Base-by-base conservation (phyloP, 1,140 invertebrate genomes). In the Ectropis grisescens region DNA sequence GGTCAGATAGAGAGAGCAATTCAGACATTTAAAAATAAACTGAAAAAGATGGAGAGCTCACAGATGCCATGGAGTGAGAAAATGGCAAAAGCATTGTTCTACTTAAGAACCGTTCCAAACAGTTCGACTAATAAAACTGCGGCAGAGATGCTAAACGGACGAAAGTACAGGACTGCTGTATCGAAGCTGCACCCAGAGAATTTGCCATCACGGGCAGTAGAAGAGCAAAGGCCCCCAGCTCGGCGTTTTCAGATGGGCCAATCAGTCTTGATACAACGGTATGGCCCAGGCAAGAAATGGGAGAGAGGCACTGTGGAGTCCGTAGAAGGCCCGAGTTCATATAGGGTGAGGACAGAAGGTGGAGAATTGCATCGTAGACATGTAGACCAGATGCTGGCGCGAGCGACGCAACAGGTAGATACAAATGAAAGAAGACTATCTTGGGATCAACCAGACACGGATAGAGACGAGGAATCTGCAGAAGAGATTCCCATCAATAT, bases 271-370 rank as follows among this genome's bases (percentile, higher is more conserved):
- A 22, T 22, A 5, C 19, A 9, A 22, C 4, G 4, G 19, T 22
- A 22, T 22, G 19, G 19, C 4, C 19, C 19, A 5, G 19, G 19
- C 9, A 9, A 22, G 9, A 22, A 22, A 9, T 22, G 19, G 19
- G 9, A 22, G 19, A 22, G 19, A 22, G 19, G 4, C 19, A 22
- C n/a, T 5, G 31, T 33, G 11, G 31, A 29, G 12, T 13, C 5
- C 9, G 31, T 33, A 13, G 31, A 22, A 22, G 31, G 32, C 3
- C 38, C 38, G 1, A 15, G 11, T 11, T 26, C 38, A 25, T 40
- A 34, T 25, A 13, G n/a, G 38, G 27, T 33, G 16, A 40, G 25
- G 13, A 40, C 31, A 32, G 38, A 40, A 40, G 38, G 30, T 40
- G 38, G 38, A 23, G 31, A 40, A 11, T 24, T 40, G 16, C 31